Conservation (phyloP, 1,140 invertebrate species). For the Drosophila nikananu region DNA sequence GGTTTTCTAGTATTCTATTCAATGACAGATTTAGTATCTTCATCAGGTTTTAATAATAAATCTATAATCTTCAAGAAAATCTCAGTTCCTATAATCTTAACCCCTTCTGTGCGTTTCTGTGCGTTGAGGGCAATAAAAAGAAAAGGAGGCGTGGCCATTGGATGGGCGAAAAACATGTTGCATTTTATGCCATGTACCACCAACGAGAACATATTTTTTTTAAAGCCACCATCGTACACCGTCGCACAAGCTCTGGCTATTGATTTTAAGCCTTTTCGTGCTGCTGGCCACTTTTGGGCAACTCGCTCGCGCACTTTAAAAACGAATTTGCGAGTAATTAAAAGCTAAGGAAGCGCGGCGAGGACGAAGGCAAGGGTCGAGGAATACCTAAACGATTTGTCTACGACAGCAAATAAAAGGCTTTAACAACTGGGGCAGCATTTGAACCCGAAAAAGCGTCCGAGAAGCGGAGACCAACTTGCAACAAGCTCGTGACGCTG, state of each 20-base stretch:
- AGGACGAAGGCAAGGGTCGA: neutral
- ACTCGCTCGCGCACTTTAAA: conserved; percentile 38
- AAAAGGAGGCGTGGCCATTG: conserved; percentile 18
- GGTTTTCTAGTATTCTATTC: no score
- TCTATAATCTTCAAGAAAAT: neutral
- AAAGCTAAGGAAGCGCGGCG: conserved; percentile 37
- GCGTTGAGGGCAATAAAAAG: conserved; percentile 61
- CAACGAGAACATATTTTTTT: conserved; percentile 38
- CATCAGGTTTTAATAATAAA: no score
- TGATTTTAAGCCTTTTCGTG: conserved; percentile 38
- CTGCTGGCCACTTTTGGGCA: conserved; percentile 16
- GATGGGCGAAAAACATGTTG: conserved; percentile 63
- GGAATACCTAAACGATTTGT: conserved; percentile 56
- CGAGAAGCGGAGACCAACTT: conserved; percentile 8
- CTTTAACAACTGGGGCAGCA: conserved; percentile 63
- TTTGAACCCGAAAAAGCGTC: conserved; percentile 15
- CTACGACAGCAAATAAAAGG: conserved; percentile 66
- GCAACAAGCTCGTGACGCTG: conserved; percentile 56
- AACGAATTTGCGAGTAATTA: conserved; percentile 65
- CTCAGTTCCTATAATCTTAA: neutral
- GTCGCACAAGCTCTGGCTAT: conserved; percentile 7
- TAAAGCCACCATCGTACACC: conserved; percentile 27
- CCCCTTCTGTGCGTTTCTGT: neutral
- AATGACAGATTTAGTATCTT: no score
- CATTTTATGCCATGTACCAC: conserved; percentile 48